Percentiles rank a stretch among this genome's conserved stretches.
These are phyloP conservation scores for Mastomys coucha DNA, from an alignment of 2,113 vertebrate genomes.

Conservation along the genomic window DNA sequence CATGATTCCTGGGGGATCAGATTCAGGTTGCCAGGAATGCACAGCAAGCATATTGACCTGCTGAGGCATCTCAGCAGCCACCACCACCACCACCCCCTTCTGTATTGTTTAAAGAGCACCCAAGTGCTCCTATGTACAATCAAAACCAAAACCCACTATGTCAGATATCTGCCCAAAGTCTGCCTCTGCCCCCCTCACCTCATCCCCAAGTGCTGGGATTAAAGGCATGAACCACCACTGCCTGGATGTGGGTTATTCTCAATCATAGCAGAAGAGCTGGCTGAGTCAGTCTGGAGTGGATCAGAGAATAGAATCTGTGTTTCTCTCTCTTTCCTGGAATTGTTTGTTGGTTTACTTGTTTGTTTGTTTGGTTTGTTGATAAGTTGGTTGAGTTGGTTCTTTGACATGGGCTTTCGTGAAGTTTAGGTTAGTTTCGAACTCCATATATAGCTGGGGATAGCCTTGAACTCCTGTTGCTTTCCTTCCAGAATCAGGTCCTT, in stretches of 20 bases:
- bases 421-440: neutral
- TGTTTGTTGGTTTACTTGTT: neutral
- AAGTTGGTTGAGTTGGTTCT: neutral
- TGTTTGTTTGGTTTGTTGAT: neutral
- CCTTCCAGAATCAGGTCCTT: no score
- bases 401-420: neutral
- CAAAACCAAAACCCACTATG: neutral
- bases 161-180: neutral
- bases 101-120: neutral
- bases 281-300: neutral
- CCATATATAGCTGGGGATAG: neutral
- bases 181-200: no score
- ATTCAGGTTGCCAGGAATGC: neutral
- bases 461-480: neutral
- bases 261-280: neutral
- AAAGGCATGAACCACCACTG: neutral
- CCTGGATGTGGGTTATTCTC: neutral
- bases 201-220: neutral
- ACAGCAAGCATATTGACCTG: neutral
- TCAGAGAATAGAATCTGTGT: neutral
- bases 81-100: no score
- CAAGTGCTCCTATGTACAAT: neutral
- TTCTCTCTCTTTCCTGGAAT: neutral
- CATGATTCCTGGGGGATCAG: no score
- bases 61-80: neutral